Evolutionary conservation across 2,113 vertebrate genomes (phyloP).

Genomic region (Melanocharis versteri): DNA sequence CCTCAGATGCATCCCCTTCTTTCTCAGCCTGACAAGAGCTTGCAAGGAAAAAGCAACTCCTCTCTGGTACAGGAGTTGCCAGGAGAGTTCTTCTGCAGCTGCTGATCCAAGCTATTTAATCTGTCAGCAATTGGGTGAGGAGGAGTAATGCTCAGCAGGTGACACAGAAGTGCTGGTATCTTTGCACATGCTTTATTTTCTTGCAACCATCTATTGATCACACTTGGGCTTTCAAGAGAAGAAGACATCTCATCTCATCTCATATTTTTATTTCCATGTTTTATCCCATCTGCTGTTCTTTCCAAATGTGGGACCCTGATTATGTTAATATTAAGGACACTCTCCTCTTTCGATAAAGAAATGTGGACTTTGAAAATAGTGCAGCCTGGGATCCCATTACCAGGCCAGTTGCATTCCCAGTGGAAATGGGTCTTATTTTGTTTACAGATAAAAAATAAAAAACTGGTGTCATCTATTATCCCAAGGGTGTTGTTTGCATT

Average conservation of each 20-base stretch:
- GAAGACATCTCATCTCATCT: background rate
- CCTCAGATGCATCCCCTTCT: no score
- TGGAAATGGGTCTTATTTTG: constrained; percentile 51
- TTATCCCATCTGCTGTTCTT: background rate
- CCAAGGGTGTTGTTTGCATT: constrained; percentile 74
- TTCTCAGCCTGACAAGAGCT: background rate
- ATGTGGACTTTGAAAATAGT: background rate
- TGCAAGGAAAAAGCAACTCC: background rate
- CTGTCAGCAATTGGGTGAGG: background rate
- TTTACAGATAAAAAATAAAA: constrained; percentile 79
- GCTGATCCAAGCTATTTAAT: background rate
- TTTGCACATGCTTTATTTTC: background rate
- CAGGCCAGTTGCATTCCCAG: constrained; percentile 6
- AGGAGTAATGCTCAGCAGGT: background rate
- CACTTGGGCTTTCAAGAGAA: background rate
- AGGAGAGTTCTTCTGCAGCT: background rate
- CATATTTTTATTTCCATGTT: background rate
- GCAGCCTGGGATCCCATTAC: constrained; percentile 3
- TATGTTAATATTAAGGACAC: background rate
- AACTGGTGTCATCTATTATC: constrained; percentile 65
- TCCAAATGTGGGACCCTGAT: background rate
- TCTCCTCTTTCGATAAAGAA: background rate
- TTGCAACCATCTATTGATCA: background rate
- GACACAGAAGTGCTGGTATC: background rate
- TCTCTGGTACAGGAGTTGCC: background rate